phyloP scores from a whole-genome alignment of 2,888 invertebrate genomes.

The Parnassius smintheus region DNA sequence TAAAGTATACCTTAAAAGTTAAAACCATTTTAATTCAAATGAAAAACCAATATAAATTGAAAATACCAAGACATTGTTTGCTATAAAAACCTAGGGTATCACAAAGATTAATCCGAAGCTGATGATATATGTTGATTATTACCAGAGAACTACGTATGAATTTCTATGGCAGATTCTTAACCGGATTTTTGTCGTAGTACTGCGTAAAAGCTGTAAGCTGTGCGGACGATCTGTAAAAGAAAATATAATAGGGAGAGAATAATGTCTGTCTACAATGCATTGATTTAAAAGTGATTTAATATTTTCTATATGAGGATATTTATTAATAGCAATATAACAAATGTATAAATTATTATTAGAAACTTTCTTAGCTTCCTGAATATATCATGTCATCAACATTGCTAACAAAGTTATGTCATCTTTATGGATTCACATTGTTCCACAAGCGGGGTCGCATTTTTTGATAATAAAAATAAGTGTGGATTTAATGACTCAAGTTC shows the following conservation, averaged over 20 bases:
- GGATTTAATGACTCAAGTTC: too few species aligned
- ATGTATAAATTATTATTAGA: not conserved
- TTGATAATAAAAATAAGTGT: too few species aligned
- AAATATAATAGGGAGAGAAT: slow-evolving; percentile 1
- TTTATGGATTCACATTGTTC: not conserved
- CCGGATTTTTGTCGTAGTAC: slow-evolving; percentile 43
- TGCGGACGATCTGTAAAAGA: slow-evolving; percentile 55
- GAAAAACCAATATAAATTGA: too few species aligned
- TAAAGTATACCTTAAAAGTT: too few species aligned
- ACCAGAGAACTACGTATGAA: too few species aligned
- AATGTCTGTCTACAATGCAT: not conserved
- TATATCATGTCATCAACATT: not conserved
- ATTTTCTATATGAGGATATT: not conserved
- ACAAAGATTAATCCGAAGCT: too few species aligned
- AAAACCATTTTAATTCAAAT: too few species aligned
- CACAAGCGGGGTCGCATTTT: too few species aligned
- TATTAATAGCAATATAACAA: not conserved
- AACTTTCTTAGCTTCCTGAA: not conserved
- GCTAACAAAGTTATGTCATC: not conserved
- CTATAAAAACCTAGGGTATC: too few species aligned
- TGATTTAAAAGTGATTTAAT: not conserved
- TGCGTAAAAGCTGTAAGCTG: slow-evolving; percentile 66
- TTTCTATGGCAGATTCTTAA: slow-evolving; percentile 3
- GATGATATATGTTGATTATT: too few species aligned
- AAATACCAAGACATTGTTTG: too few species aligned